Evolutionary conservation across 2,113 vertebrate genomes (phyloP).

Genomic region (Oxyura jamaicensis): DNA sequence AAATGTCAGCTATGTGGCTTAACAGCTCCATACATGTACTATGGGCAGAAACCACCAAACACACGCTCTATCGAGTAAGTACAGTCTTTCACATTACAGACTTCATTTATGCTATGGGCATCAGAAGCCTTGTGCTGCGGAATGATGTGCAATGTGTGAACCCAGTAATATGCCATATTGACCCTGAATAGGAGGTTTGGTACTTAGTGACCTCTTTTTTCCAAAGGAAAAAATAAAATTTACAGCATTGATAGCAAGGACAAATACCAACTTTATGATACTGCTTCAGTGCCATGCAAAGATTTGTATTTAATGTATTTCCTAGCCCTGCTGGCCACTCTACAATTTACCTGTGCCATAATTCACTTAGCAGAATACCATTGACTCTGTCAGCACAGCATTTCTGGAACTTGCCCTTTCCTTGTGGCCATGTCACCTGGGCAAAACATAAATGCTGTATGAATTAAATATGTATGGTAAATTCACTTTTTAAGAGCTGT

Average conservation of each 20-base stretch:
- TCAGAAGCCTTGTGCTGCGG: neutral
- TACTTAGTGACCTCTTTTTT: neutral
- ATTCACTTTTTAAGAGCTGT: neutral
- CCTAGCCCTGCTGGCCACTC: neutral
- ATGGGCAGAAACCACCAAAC: slow-evolving; percentile 86
- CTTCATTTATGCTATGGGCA: neutral
- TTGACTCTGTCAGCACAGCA: neutral
- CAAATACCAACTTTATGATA: neutral
- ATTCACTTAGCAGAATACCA: neutral
- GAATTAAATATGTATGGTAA: neutral
- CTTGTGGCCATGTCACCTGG: neutral
- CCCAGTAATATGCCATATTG: neutral
- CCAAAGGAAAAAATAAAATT: neutral
- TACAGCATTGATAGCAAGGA: neutral
- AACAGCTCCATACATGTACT: slow-evolving; percentile 78
- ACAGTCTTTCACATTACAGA: neutral
- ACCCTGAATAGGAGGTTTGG: neutral
- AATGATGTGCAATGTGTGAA: neutral
- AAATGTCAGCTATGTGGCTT: slow-evolving; percentile 83
- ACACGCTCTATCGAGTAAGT: slow-evolving; percentile 85
- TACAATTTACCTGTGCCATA: neutral
- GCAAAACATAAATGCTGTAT: neutral
- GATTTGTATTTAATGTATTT: neutral
- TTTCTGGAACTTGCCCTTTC: neutral
- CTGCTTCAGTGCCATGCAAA: neutral